These are phyloP conservation scores for Napeogenes sylphis DNA, from an alignment of 2,888 invertebrate genomes.

Conservation along the genomic window DNA sequence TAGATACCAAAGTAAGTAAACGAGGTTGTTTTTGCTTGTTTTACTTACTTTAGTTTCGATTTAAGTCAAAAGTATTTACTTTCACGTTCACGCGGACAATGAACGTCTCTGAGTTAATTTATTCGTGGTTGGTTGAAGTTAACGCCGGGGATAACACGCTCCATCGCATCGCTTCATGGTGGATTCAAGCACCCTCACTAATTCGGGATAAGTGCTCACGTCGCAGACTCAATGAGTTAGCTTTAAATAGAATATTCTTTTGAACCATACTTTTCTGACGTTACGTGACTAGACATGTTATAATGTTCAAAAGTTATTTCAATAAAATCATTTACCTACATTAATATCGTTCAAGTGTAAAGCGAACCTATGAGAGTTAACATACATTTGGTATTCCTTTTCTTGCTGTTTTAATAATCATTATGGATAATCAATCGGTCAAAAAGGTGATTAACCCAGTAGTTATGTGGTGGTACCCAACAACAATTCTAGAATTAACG, in stretches of 20 bases:
- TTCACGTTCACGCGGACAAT: constrained; percentile 8
- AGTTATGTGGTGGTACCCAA: too few relatives aligned
- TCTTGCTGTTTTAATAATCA: too few relatives aligned
- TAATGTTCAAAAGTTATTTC: neutral
- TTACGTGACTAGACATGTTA: neutral
- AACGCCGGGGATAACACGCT: constrained; percentile 54
- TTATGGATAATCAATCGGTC: too few relatives aligned
- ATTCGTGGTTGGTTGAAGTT: constrained; percentile 51
- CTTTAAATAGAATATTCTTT: constrained; percentile 12
- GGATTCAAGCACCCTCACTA: constrained; percentile 50
- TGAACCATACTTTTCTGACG: neutral
- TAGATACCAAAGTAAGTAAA: neutral
- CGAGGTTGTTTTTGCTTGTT: neutral
- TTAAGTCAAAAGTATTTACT: constrained; percentile 7
- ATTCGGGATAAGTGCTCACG: constrained; percentile 71
- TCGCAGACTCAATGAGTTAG: constrained; percentile 52
- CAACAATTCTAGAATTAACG: too few relatives aligned
- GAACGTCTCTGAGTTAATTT: constrained; percentile 37
- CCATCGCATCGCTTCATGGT: constrained; percentile 50
- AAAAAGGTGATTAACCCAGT: too few relatives aligned
- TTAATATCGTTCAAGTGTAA: too few relatives aligned
- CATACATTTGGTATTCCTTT: too few relatives aligned
- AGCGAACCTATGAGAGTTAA: too few relatives aligned
- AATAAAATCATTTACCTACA: too few relatives aligned
- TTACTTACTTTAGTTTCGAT: neutral